A percentile compares a stretch with the other conserved stretches of the same genome.
phyloP scores from a whole-genome alignment of 1,140 invertebrate genomes.

The Drosophila persimilis region DNA sequence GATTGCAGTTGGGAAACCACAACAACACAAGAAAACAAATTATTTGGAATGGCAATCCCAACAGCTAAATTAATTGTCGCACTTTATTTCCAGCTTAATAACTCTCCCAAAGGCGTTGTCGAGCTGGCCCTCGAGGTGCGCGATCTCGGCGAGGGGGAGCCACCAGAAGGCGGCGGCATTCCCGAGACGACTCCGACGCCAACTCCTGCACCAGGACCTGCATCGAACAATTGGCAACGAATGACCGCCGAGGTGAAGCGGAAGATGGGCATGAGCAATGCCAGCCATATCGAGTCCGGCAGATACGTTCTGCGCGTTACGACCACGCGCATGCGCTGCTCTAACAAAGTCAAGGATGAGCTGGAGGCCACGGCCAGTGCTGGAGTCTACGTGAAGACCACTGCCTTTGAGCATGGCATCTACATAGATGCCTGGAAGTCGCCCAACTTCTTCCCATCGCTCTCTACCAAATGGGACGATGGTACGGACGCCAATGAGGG shows the following conservation, averaged over 20 bases:
- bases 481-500: slow-evolving; percentile 80
- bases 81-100: slow-evolving; percentile 52
- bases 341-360: slow-evolving; percentile 81
- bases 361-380: slow-evolving; percentile 69
- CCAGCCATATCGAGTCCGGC: slow-evolving; percentile 19
- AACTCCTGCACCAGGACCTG: slow-evolving; percentile 2
- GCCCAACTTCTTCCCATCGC: slow-evolving; percentile 87
- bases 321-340: slow-evolving; percentile 76
- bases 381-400: slow-evolving; percentile 89
- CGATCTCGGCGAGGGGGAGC: slow-evolving; percentile 51
- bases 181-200: background rate
- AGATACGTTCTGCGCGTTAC: slow-evolving; percentile 63
- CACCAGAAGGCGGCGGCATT: background rate
- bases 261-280: slow-evolving; percentile 77
- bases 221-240: slow-evolving; percentile 66
- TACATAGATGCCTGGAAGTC: slow-evolving; percentile 90
- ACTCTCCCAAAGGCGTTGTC: slow-evolving; percentile 72
- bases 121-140: slow-evolving; percentile 72
- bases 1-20: slow-evolving; percentile 29
- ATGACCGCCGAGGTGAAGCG: slow-evolving; percentile 72
- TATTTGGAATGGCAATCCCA: slow-evolving; percentile 12
- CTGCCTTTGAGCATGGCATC: slow-evolving; percentile 87
- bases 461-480: slow-evolving; percentile 86
- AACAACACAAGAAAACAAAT: slow-evolving; percentile 41
- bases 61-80: background rate